Base-by-base conservation (phyloP, 1,140 invertebrate species). In the Bombus soroeensis region DNA sequence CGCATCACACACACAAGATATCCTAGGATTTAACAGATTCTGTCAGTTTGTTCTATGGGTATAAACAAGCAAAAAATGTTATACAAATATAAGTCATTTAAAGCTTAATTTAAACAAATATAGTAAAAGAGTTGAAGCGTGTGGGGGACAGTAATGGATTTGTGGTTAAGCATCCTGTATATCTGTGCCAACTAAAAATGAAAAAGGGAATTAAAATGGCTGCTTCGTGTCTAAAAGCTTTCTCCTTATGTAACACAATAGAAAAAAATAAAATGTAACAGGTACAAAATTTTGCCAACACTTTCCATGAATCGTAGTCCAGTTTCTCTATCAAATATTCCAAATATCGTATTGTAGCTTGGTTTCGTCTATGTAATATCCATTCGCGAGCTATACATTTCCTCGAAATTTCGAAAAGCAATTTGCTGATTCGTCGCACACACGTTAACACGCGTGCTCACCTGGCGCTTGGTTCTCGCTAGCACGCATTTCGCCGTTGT, bases 401-500 rank as follows among this genome's bases (percentile, higher is more conserved):
- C 25, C 4, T 22, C 12, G 32, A 22, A 76, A 76, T 76, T 76
- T 76, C 53, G 53, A n/a, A 76, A 76, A 76, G 53, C 74, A 76
- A 59, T 59, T 76, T 76, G 53, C 53, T 34, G 13, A 59, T 76
- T 76, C 53, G 53, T 9, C 53, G 25, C 74, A 75, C 73, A 57
- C 43, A 18, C 72, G 13, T 4, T 22, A 28, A 18, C 41, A 25
- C 41, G 28, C n/a, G 71, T 32, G n/a, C n/a, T n/a, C 41, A n/a
- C 39, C 71, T 32, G 12, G 28, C 76, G 47, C 47, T 53, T 53
- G 75, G 12, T 10, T 4, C 13, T 28, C 73, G 47, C 22, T 22
- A 15, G n/a, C 32, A 18, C 74, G 47, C 53, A 12, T 34, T 18
- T 28, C n/a, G 5, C 34, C 18, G n/a, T 53, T 81, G 70, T 73